These are phyloP conservation scores for Megaleporinus macrocephalus DNA, from an alignment of 2,113 vertebrate genomes.

Conservation along the genomic window DNA sequence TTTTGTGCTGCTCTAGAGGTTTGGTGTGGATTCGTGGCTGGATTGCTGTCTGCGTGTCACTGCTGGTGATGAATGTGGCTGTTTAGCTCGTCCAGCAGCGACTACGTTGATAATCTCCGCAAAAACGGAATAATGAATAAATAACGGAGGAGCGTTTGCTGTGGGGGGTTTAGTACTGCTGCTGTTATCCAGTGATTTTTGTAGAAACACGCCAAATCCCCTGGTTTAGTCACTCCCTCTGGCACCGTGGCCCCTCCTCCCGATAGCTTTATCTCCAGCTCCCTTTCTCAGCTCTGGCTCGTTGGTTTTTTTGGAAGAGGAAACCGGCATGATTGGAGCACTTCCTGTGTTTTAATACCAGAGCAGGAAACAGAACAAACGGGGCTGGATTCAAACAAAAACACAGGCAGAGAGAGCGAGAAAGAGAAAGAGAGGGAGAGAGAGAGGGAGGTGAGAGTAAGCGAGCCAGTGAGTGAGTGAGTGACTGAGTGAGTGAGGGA, in stretches of 20 bases:
- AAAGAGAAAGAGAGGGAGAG: constrained; percentile 53
- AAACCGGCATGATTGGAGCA: constrained; percentile 79
- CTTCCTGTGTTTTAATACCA: constrained; percentile 85
- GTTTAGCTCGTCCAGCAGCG: background rate
- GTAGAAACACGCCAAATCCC: constrained; percentile 62
- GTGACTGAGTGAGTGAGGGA: constrained; percentile 40
- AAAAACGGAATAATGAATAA: no score
- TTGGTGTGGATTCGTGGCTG: constrained; percentile 50
- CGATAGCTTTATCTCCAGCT: constrained; percentile 45
- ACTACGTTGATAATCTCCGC: background rate
- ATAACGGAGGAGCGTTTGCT: background rate
- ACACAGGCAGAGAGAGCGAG: constrained; percentile 66
- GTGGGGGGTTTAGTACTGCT: constrained; percentile 44
- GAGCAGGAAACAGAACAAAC: constrained; percentile 84
- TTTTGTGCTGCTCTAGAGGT: constrained; percentile 59
- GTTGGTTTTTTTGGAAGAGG: constrained; percentile 64
- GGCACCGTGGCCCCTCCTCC: constrained; percentile 34
- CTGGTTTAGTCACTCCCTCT: constrained; percentile 58
- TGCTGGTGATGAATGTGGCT: constrained; percentile 57
- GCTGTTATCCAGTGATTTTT: constrained; percentile 54
- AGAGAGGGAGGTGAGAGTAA: constrained; percentile 31
- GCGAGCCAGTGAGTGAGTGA: constrained; percentile 6
- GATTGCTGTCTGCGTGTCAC: constrained; percentile 25
- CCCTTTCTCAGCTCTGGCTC: constrained; percentile 39
- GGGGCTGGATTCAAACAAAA: constrained; percentile 86